phyloP scores from a whole-genome alignment of 2,888 invertebrate genomes.

The Cremastinae sp. region DNA sequence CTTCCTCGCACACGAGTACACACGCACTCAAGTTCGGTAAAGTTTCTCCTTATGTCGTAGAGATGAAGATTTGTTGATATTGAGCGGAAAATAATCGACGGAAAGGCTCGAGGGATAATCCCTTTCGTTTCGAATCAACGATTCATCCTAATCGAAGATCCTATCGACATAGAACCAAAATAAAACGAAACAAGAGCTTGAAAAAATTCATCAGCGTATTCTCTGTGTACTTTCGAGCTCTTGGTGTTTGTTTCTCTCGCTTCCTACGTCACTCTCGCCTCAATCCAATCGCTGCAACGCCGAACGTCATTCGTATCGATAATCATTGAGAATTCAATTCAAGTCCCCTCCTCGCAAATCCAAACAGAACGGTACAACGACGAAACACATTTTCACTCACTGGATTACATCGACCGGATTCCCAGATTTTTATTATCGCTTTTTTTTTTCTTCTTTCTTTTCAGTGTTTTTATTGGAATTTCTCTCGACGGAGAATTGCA shows the following conservation, averaged over 20 bases:
- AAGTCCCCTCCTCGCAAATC: constrained; percentile 13
- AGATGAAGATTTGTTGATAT: constrained; percentile 25
- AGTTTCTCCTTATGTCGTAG: constrained; percentile 30
- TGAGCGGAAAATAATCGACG: background rate
- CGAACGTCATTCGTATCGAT: constrained; percentile 19
- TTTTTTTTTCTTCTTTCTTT: background rate
- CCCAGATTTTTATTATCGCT: background rate
- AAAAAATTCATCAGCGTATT: no score
- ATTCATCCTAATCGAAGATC: background rate
- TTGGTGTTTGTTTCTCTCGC: background rate
- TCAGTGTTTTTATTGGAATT: background rate
- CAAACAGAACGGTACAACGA: constrained; percentile 14
- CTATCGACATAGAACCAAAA: background rate
- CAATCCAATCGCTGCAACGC: background rate
- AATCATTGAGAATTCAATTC: constrained; percentile 25
- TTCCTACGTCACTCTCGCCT: constrained; percentile 14
- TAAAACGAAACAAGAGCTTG: background rate
- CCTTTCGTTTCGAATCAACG: background rate
- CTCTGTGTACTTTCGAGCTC: no score
- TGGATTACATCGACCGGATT: constrained; percentile 28
- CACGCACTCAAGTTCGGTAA: no score
- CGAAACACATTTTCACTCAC: constrained; percentile 52
- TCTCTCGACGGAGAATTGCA: background rate
- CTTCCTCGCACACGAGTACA: constrained; percentile 12
- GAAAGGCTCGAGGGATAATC: background rate